Evolutionary conservation across 2,113 vertebrate species (phyloP).

Genomic region (Geococcyx californianus): DNA sequence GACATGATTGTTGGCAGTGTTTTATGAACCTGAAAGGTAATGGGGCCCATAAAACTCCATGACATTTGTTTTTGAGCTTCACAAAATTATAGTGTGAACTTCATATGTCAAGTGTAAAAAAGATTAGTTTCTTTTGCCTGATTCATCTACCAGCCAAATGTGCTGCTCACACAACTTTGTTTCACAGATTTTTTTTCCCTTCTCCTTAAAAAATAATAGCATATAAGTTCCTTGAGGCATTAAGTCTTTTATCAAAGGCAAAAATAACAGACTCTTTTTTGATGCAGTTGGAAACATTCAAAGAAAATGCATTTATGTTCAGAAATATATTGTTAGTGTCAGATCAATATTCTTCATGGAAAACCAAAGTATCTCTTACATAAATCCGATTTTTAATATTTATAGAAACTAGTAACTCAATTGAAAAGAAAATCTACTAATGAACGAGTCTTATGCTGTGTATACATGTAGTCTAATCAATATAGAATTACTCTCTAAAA

Average conservation of each 20-base stretch:
- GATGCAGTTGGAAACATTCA: not conserved
- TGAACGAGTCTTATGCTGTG: not conserved
- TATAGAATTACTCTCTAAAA: not conserved
- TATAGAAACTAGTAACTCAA: not conserved
- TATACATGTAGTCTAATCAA: rapidly evolving
- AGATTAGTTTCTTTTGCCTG: not conserved
- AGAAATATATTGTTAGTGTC: not conserved
- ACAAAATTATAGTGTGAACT: not conserved
- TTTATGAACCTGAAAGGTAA: slow-evolving; percentile 42
- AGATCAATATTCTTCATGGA: not conserved
- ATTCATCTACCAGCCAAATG: not conserved
- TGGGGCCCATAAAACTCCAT: slow-evolving; percentile 9
- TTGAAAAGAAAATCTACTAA: not conserved
- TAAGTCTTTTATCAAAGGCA: not conserved
- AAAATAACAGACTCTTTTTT: not conserved
- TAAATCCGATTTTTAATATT: not conserved
- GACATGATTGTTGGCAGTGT: not conserved
- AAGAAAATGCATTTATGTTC: not conserved
- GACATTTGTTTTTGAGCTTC: slow-evolving; percentile 1
- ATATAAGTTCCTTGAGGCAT: not conserved
- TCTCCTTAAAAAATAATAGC: not conserved
- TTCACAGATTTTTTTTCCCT: not conserved
- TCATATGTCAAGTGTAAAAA: not conserved
- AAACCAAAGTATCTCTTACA: not conserved
- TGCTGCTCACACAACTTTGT: not conserved